These are phyloP conservation scores for Eupristina koningsbergeri DNA, from an alignment of 1,140 invertebrate species.

Conservation along the genomic window DNA sequence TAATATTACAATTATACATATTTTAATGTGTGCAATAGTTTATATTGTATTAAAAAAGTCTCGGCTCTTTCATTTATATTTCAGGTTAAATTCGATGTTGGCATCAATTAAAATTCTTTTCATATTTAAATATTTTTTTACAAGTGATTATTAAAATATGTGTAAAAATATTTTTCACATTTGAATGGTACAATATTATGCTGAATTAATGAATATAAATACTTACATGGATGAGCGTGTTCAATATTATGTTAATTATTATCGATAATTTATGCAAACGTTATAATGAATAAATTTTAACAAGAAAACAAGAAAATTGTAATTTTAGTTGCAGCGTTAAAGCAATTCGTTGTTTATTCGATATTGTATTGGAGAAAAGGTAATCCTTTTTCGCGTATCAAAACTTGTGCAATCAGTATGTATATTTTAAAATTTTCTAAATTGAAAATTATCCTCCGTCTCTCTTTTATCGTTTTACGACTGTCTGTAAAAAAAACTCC, in stretches of 20 bases:
- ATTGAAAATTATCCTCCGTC: conserved; percentile 70
- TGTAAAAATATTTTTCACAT: too few relatives aligned
- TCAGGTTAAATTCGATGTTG: too few relatives aligned
- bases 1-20: too few relatives aligned
- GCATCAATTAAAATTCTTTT: too few relatives aligned
- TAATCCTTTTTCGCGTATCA: background rate
- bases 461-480: conserved; percentile 30
- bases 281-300: background rate
- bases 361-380: background rate
- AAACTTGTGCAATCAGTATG: conserved; percentile 47
- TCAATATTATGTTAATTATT: background rate
- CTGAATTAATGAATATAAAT: background rate
- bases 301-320: background rate
- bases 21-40: too few relatives aligned
- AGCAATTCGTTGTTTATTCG: background rate
- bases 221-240: background rate
- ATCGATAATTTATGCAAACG: background rate
- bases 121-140: too few relatives aligned
- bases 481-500: background rate
- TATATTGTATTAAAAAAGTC: too few relatives aligned
- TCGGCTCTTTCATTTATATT: too few relatives aligned
- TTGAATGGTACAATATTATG: background rate
- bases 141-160: too few relatives aligned
- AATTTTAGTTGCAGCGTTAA: background rate
- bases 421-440: conserved; percentile 69